Evolutionary conservation across 2,888 invertebrate species (phyloP).

Genomic region (Pseudanteris insignis): DNA sequence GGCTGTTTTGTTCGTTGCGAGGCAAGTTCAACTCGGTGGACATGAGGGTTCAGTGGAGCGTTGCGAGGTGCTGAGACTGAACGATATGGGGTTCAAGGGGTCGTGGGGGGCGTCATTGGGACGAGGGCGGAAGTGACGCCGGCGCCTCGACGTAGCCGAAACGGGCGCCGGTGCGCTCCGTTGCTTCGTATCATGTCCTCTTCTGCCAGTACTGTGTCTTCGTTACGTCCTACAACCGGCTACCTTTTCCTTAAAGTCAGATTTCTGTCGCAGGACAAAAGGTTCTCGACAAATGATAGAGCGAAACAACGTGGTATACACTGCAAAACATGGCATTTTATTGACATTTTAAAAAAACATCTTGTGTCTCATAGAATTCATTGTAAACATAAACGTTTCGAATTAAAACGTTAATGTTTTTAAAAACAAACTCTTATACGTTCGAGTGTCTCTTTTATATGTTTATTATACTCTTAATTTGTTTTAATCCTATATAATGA

Average conservation of each 20-base stretch:
- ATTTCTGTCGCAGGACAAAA: slow-evolving; percentile 48
- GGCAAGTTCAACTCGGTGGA: slow-evolving; percentile 42
- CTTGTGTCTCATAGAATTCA: too few species aligned
- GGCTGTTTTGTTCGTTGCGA: slow-evolving; percentile 26
- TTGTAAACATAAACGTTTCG: too few species aligned
- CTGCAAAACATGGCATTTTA: too few species aligned
- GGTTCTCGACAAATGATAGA: slow-evolving; percentile 36
- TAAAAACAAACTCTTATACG: too few species aligned
- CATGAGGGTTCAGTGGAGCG: slow-evolving; percentile 42
- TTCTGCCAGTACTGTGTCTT: slow-evolving; percentile 61
- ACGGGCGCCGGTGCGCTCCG: slow-evolving; percentile 65
- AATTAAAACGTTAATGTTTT: too few species aligned
- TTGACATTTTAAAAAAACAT: too few species aligned
- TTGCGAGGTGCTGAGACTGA: slow-evolving; percentile 38
- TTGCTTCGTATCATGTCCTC: slow-evolving; percentile 60
- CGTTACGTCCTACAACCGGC: slow-evolving; percentile 63
- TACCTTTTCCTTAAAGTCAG: slow-evolving; percentile 52
- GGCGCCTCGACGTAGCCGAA: slow-evolving; percentile 66
- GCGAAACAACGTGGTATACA: slow-evolving; percentile 34
- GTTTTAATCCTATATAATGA: too few species aligned
- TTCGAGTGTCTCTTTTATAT: too few species aligned
- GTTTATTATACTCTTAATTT: too few species aligned
- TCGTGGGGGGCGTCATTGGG: slow-evolving; percentile 28
- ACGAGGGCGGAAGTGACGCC: slow-evolving; percentile 64
- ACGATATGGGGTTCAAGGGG: slow-evolving; percentile 23